These are phyloP conservation scores for Aphelocoma coerulescens DNA, from an alignment of 2,113 vertebrate genomes.

Conservation along the genomic window DNA sequence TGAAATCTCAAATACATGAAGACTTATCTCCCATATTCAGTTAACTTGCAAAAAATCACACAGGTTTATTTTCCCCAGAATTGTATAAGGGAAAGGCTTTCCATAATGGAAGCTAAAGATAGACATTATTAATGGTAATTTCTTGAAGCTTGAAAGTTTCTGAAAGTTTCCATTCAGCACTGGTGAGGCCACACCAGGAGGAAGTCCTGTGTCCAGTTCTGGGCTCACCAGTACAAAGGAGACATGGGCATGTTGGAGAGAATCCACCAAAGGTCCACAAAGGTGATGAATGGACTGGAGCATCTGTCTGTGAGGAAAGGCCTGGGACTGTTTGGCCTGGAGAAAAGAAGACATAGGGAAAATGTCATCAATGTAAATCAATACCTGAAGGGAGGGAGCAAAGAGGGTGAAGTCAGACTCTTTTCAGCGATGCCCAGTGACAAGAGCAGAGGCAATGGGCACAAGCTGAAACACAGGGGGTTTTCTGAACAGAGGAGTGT, in stretches of 20 bases:
- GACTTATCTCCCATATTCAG: background rate
- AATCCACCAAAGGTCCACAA: background rate
- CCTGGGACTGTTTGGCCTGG: background rate
- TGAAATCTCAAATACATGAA: background rate
- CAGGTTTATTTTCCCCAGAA: background rate
- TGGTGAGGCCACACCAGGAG: background rate
- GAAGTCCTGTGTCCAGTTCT: background rate
- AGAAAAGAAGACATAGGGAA: background rate
- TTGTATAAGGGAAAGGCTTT: background rate
- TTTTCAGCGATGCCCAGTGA: no score
- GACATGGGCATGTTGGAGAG: background rate
- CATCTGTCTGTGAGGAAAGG: background rate
- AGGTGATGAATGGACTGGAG: background rate
- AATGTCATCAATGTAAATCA: background rate
- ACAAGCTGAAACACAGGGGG: background rate
- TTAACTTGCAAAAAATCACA: background rate
- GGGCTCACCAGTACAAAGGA: background rate
- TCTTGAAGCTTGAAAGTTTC: background rate
- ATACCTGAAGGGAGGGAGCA: background rate
- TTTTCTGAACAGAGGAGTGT: background rate
- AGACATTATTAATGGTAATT: background rate
- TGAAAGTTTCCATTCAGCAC: background rate
- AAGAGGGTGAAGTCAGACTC: background rate
- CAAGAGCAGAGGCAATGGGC: background rate
- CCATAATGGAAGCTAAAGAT: background rate